These are phyloP conservation scores for Andrena bicolor DNA, from an alignment of 2,888 invertebrate species.

Conservation along the genomic window DNA sequence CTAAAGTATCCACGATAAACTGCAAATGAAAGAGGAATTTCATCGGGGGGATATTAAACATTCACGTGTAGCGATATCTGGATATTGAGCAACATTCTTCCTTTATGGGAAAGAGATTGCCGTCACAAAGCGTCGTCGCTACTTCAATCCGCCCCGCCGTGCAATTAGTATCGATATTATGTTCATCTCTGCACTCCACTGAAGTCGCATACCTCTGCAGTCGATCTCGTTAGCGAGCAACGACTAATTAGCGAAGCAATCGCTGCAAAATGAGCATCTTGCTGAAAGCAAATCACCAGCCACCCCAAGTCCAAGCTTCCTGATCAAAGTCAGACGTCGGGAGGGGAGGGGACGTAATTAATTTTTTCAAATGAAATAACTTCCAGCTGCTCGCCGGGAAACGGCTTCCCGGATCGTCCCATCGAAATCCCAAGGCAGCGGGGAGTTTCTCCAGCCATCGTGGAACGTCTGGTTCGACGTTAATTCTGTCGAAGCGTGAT, in stretches of 20 bases:
- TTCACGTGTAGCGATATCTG: conserved; percentile 27
- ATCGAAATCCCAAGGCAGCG: neutral
- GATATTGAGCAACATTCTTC: conserved; percentile 41
- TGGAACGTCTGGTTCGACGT: conserved; percentile 19
- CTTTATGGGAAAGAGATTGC: conserved; percentile 27
- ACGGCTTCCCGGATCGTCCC: neutral
- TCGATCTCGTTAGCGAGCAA: neutral
- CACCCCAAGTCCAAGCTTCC: neutral
- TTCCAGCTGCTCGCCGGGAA: too few species aligned
- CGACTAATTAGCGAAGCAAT: conserved; percentile 1
- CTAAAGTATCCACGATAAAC: neutral
- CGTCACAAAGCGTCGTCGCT: conserved; percentile 10
- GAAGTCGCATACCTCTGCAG: neutral
- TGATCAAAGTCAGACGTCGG: neutral
- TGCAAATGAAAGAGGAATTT: conserved; percentile 22
- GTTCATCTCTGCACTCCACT: neutral
- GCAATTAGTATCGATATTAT: conserved; percentile 25
- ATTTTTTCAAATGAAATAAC: conserved; percentile 2
- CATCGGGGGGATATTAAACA: conserved; percentile 38
- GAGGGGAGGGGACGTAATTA: neutral
- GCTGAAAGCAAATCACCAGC: conserved; percentile 1
- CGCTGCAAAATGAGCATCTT: neutral
- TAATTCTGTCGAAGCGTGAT: conserved; percentile 47
- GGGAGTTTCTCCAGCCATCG: neutral
- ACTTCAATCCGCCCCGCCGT: neutral